Evolutionary conservation across 2,797 vertebrate species (phyloP).

Genomic region (Lepidocolaptes lacrymiger): DNA sequence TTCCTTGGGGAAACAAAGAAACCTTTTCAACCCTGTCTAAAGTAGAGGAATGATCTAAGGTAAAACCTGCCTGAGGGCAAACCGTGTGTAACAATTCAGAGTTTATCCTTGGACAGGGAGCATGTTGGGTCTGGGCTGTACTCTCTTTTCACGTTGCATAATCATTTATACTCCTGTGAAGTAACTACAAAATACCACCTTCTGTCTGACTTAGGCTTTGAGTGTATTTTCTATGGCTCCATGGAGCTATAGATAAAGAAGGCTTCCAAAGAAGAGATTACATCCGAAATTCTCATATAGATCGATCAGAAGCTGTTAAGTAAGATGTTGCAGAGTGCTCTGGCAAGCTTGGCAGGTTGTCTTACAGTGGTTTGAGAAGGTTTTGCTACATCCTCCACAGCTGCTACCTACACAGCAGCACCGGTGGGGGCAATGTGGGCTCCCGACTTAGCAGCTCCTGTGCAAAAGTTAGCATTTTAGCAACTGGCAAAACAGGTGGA

Average conservation of each 20-base stretch:
- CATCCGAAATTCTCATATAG: not conserved
- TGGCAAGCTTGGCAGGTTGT: not conserved
- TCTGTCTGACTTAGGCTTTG: not conserved
- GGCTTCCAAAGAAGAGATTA: not conserved
- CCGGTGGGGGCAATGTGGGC: not conserved
- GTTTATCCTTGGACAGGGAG: slow-evolving; percentile 22
- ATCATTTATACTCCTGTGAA: not conserved
- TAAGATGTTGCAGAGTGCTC: not conserved
- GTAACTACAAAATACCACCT: not conserved
- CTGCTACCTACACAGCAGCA: not conserved
- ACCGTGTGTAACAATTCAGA: not conserved
- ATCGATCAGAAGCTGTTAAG: not conserved
- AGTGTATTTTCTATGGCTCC: not conserved
- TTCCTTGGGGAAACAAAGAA: slow-evolving; percentile 24
- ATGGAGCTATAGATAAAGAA: not conserved
- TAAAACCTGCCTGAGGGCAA: slow-evolving; percentile 43
- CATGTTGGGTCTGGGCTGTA: not conserved
- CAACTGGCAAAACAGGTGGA: not conserved
- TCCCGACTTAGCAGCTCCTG: not conserved
- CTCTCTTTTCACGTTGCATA: not conserved
- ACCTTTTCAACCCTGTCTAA: slow-evolving; percentile 38
- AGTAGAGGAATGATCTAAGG: slow-evolving; percentile 7
- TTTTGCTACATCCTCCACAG: not conserved
- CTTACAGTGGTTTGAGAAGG: not conserved
- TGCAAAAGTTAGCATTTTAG: not conserved